A percentile compares a stretch with the other conserved stretches of the same genome.
Evolutionary conservation across 1,140 invertebrate species (phyloP).

Genomic region (Neodiprion fabricii): DNA sequence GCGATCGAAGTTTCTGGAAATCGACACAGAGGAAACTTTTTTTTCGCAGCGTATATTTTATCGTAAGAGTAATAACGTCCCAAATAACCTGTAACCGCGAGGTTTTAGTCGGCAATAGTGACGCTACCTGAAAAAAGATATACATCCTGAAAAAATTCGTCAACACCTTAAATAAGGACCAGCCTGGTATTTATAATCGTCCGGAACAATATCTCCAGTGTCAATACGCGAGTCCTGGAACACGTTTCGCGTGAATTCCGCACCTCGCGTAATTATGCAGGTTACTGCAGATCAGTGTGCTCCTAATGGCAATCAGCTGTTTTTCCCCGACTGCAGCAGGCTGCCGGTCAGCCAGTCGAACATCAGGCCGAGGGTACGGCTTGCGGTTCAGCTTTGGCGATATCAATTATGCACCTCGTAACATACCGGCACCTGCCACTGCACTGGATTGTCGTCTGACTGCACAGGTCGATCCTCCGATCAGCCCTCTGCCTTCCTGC

Average conservation of each 20-base stretch:
- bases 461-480: not conserved
- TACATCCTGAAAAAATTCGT: too few species aligned
- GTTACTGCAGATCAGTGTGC: slow-evolving; percentile 32
- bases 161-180: not conserved
- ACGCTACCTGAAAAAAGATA: too few species aligned
- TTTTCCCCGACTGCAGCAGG: slow-evolving; percentile 46
- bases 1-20: too few species aligned
- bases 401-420: slow-evolving; percentile 59
- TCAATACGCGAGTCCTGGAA: not conserved
- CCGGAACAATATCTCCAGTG: not conserved
- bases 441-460: slow-evolving; percentile 26
- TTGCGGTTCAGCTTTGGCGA: slow-evolving; percentile 55
- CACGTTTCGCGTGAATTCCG: too few species aligned
- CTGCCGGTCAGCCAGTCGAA: slow-evolving; percentile 59
- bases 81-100: too few species aligned
- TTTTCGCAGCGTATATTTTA: too few species aligned
- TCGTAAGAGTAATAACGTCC: too few species aligned
- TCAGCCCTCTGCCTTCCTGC: slow-evolving; percentile 19
- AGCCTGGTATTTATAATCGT: not conserved
- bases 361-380: slow-evolving; percentile 39
- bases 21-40: too few species aligned
- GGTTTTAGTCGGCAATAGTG: too few species aligned
- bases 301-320: slow-evolving; percentile 53
- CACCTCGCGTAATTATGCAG: too few species aligned
- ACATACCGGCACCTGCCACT: slow-evolving; percentile 56